Percentiles rank a stretch among this genome's conserved stretches.
These are phyloP conservation scores for Amniataba percoides DNA, from an alignment of 2,797 vertebrate species.

Conservation along the genomic window DNA sequence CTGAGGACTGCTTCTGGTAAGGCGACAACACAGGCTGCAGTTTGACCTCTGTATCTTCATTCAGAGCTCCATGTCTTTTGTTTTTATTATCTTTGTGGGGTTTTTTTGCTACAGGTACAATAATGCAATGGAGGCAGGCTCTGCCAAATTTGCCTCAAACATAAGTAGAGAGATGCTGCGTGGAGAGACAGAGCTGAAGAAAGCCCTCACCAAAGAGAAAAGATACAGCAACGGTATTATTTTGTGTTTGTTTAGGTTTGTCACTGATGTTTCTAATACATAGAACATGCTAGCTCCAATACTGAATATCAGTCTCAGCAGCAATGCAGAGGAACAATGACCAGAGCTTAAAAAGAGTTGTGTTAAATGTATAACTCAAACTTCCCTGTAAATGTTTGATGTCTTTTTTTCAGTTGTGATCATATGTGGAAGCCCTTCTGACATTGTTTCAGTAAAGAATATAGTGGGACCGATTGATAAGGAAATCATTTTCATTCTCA, in stretches of 20 bases:
- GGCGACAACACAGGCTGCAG: conserved; percentile 20
- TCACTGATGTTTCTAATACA: neutral
- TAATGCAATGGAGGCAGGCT: conserved; percentile 90
- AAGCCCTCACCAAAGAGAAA: rapidly evolving
- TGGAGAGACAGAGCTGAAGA: conserved; percentile 33
- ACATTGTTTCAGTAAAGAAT: conserved; percentile 73
- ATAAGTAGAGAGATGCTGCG: conserved; percentile 74
- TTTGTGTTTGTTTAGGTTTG: neutral
- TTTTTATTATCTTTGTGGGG: neutral
- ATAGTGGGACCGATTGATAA: conserved; percentile 47
- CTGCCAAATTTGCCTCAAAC: conserved; percentile 82
- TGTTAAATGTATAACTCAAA: neutral
- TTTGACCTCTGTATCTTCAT: neutral
- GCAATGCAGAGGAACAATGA: neutral
- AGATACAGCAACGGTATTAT: conserved; percentile 80
- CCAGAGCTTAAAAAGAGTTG: neutral
- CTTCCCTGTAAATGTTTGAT: neutral
- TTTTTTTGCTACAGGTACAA: conserved; percentile 89
- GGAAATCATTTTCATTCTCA: conserved; percentile 89
- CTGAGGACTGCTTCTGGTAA: conserved; percentile 95
- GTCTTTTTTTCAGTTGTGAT: conserved; percentile 88
- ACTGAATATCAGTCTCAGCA: neutral
- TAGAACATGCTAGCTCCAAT: neutral
- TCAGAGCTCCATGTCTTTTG: neutral
- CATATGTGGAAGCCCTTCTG: conserved; percentile 86